These are phyloP conservation scores for Patiria pectinifera DNA, from an alignment of 53 echinoderm and acorn worm genomes.

Conservation along the genomic window DNA sequence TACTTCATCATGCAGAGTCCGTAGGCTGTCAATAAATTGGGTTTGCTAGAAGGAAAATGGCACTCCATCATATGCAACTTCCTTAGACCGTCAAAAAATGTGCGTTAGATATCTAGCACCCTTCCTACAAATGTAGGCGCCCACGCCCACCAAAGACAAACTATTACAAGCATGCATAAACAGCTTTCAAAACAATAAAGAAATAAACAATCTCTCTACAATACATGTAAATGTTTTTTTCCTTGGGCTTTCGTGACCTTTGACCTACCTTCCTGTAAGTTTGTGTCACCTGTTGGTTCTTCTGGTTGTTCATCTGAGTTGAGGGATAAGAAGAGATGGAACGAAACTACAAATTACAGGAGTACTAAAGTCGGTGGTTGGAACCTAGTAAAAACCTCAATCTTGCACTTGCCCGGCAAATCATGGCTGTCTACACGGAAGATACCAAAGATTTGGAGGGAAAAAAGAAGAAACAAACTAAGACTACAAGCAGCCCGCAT, in stretches of 20 bases:
- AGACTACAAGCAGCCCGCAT: constrained; percentile 20
- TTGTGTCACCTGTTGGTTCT: constrained; percentile 69
- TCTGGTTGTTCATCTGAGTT: constrained; percentile 89
- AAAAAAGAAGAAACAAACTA: constrained; percentile 1
- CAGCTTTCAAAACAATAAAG: too few species aligned
- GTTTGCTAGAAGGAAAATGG: too few species aligned
- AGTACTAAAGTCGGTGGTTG: constrained; percentile 88
- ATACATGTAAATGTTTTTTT: too few species aligned
- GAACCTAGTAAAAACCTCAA: constrained; percentile 63
- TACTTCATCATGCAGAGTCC: neutral
- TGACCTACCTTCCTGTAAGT: constrained; percentile 73
- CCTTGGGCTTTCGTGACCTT: neutral
- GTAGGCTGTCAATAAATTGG: neutral
- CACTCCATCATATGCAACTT: neutral
- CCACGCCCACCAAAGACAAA: too few species aligned
- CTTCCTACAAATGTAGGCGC: too few species aligned
- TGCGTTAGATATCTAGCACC: neutral
- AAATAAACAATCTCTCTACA: too few species aligned
- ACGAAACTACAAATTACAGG: constrained; percentile 94
- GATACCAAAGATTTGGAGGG: constrained; percentile 21
- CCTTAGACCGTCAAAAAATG: neutral
- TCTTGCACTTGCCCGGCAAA: constrained; percentile 99
- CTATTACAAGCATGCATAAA: too few species aligned
- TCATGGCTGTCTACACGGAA: constrained; percentile 71
- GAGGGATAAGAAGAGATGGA: constrained; percentile 89